These are phyloP conservation scores for Charadrius vociferus DNA, from an alignment of 2,113 vertebrate species.

Conservation along the genomic window DNA sequence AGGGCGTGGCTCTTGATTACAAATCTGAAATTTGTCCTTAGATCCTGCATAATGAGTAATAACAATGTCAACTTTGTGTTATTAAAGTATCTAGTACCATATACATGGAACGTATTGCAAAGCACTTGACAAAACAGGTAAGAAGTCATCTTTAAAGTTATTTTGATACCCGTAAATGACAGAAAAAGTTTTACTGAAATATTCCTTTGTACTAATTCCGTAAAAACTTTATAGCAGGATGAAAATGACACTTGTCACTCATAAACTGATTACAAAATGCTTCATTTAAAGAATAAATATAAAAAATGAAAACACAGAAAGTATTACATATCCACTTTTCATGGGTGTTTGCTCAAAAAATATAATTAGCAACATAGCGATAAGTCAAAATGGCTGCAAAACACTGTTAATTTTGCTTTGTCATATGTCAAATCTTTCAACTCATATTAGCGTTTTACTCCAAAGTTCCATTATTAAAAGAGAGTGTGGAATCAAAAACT, in stretches of 20 bases:
- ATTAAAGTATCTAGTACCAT: neutral
- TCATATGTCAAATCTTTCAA: neutral
- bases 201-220: neutral
- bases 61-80: neutral
- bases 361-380: neutral
- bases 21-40: neutral
- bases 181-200: neutral
- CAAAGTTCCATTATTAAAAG: neutral
- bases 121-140: neutral
- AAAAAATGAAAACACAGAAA: neutral
- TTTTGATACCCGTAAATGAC: neutral
- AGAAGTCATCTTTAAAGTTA: neutral
- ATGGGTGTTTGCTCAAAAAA: neutral
- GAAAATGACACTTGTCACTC: neutral
- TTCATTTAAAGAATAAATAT: neutral
- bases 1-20: neutral
- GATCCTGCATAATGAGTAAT: neutral
- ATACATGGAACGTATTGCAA: neutral
- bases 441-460: neutral
- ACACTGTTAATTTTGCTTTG: neutral
- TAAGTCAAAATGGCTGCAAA: neutral
- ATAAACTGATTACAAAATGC: neutral
- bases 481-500: neutral
- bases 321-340: neutral
- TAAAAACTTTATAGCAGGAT: neutral